Base-by-base conservation (phyloP, 2,888 invertebrate species). In the Cepaea hortensis region DNA sequence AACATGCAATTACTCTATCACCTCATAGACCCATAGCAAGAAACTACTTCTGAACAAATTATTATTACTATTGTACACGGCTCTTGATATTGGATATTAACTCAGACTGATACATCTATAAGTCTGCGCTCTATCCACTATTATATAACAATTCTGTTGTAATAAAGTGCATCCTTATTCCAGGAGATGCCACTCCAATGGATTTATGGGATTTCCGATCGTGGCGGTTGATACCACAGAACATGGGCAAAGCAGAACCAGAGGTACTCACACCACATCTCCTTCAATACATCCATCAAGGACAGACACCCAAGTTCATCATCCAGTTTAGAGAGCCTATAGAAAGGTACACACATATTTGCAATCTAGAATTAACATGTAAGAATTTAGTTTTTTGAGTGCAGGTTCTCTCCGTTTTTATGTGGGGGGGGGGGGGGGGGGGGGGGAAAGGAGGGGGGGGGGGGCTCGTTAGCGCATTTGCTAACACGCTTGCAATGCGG, bases 111-210 rank as follows among this genome's bases (percentile, higher is more conserved):
- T 35, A 35, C 0, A 35, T 35, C 35, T 35, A 35, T 35, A 35
- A 35, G 35, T 35, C 35, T 35, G 35, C 35, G 35, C 35, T 35
- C 55, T 55, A 55, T 9, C 55, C 55, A 11, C 55, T 55, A 55
- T 55, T 55, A 9, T 11, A 2, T 55, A 55, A 11, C 7, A 11
- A 55, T 55, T 11, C 35, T 35, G 35, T 13, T 68, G 18, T n/a
- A 18, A 68, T 15, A 6, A n/a, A 20, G 5, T 15, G 13, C n/a
- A 68, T 68, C n/a, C 5, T 68, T 68, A 20, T 77, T 77, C 18
- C 81, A 84, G 84, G 84, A 50, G 84, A 84, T 48, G 84, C 84
- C 35, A 77, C 84, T 35, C 84, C 84, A 15, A 84, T 84, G 84
- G 84, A 84, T 48, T 15, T 77, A 3, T 84, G 84, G 84, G 84